Evolutionary conservation across 2,113 vertebrate genomes (phyloP), one percentile per base, ranked within the genome.

Genomic region (Atlantisia rogersi): DNA sequence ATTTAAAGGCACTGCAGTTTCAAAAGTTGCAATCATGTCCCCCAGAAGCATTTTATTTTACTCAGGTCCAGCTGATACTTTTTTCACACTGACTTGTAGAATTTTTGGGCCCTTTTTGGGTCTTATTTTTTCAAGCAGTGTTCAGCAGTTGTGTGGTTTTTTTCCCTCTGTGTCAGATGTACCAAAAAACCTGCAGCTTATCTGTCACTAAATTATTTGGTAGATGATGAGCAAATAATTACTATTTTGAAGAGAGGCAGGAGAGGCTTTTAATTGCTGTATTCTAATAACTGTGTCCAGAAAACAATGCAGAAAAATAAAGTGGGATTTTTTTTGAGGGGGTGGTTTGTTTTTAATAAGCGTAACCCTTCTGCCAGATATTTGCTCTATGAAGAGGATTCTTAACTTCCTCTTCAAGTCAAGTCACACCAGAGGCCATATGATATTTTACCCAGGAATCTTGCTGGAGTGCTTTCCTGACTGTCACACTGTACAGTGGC

Each of bases 1-100:
- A 63, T 74, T 97, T 96, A 96, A 95, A 97, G 97, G 98, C 97
- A 98, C 98, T 97, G 97, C 96, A 92, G 92, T 98, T 97, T 94
- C 84, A 91, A 59, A 95, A 95, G 92, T 97, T 88, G 88, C 86
- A 88, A 86, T 95, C 89, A 63, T 56, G 50, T 88, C 74, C 97
- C 97, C 97, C 64, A 84, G 82, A 97, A 96, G 75, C 94, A 94
- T 97, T 97, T 97, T 97, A 48, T 97, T 94, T 97, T 90, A 97
- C 97, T 98, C 97, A 96, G 95, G 96, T 97, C 93, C 96, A 96
- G 87, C 28, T 78, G 95, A 96, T 97, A 93, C 90, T 95, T 48
- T 48, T 21, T 68, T 97, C 69, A 89, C 19, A 44, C 93, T 93
- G 90, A 89, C 88, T 64, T 79, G 88, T 60, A 90, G 89, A 85